These are phyloP conservation scores for Columba livia DNA, from an alignment of 2,113 vertebrate genomes.

Conservation along the genomic window DNA sequence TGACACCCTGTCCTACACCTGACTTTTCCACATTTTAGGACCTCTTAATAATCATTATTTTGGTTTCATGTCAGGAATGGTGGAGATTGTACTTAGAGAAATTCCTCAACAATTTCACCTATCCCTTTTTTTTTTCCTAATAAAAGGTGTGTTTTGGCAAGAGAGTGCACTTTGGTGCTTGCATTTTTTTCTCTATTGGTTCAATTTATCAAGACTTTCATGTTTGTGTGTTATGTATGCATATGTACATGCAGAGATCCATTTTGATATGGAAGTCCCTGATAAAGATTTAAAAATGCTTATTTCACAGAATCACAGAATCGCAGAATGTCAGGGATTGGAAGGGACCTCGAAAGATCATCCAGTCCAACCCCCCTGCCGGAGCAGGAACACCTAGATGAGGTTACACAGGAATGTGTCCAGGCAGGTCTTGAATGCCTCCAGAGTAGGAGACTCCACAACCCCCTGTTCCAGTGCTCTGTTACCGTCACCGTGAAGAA, in stretches of 20 bases:
- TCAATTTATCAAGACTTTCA: neutral
- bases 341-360: too few species aligned
- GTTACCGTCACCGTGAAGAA: too few species aligned
- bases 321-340: too few species aligned
- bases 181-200: neutral
- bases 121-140: neutral
- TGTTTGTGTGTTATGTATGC: neutral
- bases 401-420: too few species aligned
- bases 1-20: neutral
- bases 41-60: slow-evolving; percentile 1
- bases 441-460: too few species aligned
- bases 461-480: too few species aligned
- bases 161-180: neutral
- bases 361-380: too few species aligned
- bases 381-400: too few species aligned
- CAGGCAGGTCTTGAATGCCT: too few species aligned
- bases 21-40: neutral
- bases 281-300: slow-evolving; percentile 2
- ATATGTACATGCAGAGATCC: neutral
- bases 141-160: neutral
- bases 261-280: neutral
- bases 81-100: neutral
- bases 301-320: slow-evolving; percentile 2
- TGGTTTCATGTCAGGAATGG: neutral
- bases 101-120: neutral